Percentiles rank a stretch among this genome's conserved stretches.
Evolutionary conservation across 2,113 vertebrate species (phyloP).

Genomic region (Mormyrus lacerda): DNA sequence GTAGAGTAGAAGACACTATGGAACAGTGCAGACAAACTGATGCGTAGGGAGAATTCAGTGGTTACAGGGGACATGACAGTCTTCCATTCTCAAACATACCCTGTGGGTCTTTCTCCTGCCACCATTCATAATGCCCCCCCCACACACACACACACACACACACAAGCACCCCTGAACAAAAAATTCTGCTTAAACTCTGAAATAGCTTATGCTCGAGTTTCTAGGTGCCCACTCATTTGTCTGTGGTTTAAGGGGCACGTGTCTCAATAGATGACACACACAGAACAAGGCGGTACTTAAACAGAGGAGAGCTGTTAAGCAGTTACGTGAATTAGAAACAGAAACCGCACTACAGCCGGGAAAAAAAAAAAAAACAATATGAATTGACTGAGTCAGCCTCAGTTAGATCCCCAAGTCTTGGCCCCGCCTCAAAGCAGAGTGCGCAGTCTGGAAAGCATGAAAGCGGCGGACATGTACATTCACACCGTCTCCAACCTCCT

Average conservation of each 20-base stretch:
- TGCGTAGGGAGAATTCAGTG: neutral
- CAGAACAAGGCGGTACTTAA: neutral
- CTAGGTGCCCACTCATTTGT: conserved; percentile 66
- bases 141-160: conserved; percentile 48
- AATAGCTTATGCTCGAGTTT: conserved; percentile 61
- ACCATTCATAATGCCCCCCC: conserved; percentile 34
- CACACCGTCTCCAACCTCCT: neutral
- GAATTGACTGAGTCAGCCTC: neutral
- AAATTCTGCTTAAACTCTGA: conserved; percentile 63
- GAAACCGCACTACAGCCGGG: neutral
- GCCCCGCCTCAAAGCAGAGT: neutral
- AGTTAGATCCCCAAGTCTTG: neutral
- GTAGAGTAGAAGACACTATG: neutral
- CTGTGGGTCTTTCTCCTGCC: conserved; percentile 6
- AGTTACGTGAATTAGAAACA: neutral
- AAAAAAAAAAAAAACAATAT: neutral
- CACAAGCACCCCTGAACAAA: conserved; percentile 46
- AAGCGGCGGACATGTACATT: neutral
- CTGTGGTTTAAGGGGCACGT: conserved; percentile 56
- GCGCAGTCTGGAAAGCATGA: neutral
- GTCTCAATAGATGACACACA: neutral
- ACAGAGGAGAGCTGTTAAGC: neutral
- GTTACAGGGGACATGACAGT: conserved; percentile 20
- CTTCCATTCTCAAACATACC: conserved; percentile 14
- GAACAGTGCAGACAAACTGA: neutral